A percentile compares a stretch with the other conserved stretches of the same genome.
Conservation (phyloP, 2,888 invertebrate species). For the Timandra comae region DNA sequence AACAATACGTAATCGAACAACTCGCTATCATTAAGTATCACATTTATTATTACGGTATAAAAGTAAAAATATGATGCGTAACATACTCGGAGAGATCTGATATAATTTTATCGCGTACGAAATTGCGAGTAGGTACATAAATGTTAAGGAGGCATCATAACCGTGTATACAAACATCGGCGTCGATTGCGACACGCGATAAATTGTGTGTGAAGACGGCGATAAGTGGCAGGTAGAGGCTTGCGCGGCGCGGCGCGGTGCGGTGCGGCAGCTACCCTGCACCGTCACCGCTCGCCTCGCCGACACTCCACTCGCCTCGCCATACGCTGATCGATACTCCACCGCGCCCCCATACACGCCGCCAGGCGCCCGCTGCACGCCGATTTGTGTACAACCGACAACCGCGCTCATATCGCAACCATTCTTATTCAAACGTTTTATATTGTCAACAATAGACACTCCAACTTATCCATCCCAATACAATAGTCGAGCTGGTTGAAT, state of each 20-base stretch:
- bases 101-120: constrained; percentile 27
- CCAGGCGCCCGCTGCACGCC: constrained; percentile 37
- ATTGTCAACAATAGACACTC: too few species aligned
- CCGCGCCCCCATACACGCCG: constrained; percentile 19
- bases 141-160: constrained; percentile 34
- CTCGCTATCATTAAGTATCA: too few species aligned
- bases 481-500: too few species aligned
- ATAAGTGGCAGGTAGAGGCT: constrained; percentile 54
- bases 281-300: constrained; percentile 42
- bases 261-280: constrained; percentile 29
- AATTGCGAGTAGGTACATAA: constrained; percentile 25
- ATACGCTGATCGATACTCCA: not conserved
- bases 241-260: constrained; percentile 37
- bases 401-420: too few species aligned
- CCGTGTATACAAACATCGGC: constrained; percentile 44
- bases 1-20: too few species aligned
- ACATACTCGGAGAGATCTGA: constrained; percentile 20
- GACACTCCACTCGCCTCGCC: too few species aligned
- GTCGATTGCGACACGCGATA: constrained; percentile 63
- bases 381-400: constrained; percentile 36
- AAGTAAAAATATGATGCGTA: too few species aligned
- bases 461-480: too few species aligned
- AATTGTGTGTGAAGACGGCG: constrained; percentile 70
- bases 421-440: too few species aligned
- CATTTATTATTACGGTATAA: too few species aligned